Conservation (phyloP, 1,140 invertebrate species). For the Colletes latitarsis region DNA sequence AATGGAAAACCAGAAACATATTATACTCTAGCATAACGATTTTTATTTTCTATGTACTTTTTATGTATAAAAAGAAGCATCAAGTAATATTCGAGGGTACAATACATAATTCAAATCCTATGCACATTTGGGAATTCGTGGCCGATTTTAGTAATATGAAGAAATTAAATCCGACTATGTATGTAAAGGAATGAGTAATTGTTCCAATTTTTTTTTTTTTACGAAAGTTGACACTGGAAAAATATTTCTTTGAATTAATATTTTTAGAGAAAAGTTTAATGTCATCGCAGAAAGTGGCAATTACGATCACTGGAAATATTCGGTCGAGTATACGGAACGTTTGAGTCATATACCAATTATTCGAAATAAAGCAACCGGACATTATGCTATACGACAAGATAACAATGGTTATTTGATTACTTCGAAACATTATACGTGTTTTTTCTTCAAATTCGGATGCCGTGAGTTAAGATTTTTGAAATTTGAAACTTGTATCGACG, state of each 20-base stretch:
- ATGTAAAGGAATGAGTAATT: conserved; percentile 70
- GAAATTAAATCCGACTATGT: conserved; percentile 88
- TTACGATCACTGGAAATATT: conserved; percentile 87
- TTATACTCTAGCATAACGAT: conserved; percentile 40
- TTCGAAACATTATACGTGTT: conserved; percentile 85
- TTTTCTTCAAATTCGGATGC: conserved; percentile 82
- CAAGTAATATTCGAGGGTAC: conserved; percentile 72
- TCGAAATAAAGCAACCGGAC: conserved; percentile 81
- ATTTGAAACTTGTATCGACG: not conserved
- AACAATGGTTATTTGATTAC: conserved; percentile 80
- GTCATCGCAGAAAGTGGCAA: conserved; percentile 85
- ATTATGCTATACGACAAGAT: conserved; percentile 83
- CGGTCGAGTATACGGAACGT: conserved; percentile 85
- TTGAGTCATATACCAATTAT: conserved; percentile 85
- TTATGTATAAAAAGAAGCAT: conserved; percentile 74
- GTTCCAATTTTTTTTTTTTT: not conserved
- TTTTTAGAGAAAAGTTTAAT: conserved; percentile 83
- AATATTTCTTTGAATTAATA: conserved; percentile 15
- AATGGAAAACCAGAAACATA: conserved; percentile 74
- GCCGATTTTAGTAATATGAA: conserved; percentile 89
- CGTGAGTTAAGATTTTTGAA: conserved; percentile 79
- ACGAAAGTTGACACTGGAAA: not conserved
- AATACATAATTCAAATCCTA: conserved; percentile 82
- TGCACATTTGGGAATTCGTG: conserved; percentile 87
- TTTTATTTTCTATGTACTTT: conserved; percentile 63